phyloP scores from a whole-genome alignment of 2,888 invertebrate species.

The Dryobotodes eremita region DNA sequence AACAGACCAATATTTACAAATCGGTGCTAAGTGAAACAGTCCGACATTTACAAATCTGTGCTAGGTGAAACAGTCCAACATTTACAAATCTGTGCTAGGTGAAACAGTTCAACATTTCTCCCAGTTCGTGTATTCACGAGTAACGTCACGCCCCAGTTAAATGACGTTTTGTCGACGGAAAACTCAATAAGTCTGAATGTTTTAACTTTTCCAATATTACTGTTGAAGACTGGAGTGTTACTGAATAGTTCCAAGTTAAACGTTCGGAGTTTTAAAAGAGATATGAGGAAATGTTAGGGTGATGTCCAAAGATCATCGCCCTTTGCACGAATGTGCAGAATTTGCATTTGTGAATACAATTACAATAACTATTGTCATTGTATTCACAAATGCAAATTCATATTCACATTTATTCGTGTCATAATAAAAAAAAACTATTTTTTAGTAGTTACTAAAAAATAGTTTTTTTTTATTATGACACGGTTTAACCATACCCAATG shows the following conservation, averaged over 20 bases:
- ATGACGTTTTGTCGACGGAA: conserved; percentile 32
- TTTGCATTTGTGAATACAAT: background rate
- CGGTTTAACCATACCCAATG: too few species aligned
- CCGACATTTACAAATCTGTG: too few species aligned
- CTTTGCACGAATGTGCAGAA: background rate
- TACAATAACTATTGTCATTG: too few species aligned
- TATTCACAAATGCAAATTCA: too few species aligned
- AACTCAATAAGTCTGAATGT: conserved; percentile 38
- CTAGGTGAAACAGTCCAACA: too few species aligned
- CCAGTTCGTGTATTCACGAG: background rate
- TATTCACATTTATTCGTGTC: too few species aligned
- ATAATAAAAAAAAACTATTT: too few species aligned
- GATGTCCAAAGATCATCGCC: background rate
- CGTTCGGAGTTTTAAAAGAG: background rate
- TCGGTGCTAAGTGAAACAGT: too few species aligned
- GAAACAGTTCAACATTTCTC: background rate
- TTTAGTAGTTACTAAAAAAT: background rate
- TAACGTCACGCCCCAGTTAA: conserved; percentile 25
- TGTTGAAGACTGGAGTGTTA: conserved; percentile 14
- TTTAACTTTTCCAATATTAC: conserved; percentile 59
- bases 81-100: background rate
- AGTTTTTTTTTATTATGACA: too few species aligned
- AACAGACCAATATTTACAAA: too few species aligned
- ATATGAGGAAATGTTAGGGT: background rate
- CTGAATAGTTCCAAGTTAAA: conserved; percentile 19